A percentile compares a stretch with the other conserved stretches of the same genome.
These are phyloP conservation scores for Xenopus tropicalis DNA, from an alignment of 2,113 vertebrate genomes.

Conservation along the genomic window DNA sequence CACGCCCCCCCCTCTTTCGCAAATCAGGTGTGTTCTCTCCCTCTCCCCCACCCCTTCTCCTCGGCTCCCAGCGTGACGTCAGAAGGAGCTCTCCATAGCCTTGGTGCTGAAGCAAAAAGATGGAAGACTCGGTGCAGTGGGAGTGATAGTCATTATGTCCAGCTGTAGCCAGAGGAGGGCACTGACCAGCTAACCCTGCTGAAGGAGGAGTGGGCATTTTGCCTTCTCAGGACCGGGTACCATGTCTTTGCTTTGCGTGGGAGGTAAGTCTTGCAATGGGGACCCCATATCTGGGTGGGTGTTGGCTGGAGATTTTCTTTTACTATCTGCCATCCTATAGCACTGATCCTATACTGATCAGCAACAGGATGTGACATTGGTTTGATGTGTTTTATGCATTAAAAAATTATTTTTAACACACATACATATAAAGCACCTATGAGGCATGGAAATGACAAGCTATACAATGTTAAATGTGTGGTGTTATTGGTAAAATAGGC, in stretches of 20 bases:
- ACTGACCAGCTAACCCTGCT: conserved; percentile 35
- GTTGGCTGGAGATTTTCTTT: conserved; percentile 26
- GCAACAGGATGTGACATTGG: background rate
- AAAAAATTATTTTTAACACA: too few relatives aligned
- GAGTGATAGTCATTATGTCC: conserved; percentile 16
- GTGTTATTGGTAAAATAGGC: too few relatives aligned
- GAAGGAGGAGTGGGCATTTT: conserved; percentile 5
- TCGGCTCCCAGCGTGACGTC: conserved; percentile 28
- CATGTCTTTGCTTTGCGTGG: conserved; percentile 42
- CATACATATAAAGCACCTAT: too few relatives aligned
- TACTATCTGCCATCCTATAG: background rate
- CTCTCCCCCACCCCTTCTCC: conserved; percentile 5
- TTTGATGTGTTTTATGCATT: too few relatives aligned
- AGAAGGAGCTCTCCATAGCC: conserved; percentile 36
- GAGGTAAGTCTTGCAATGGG: conserved; percentile 21
- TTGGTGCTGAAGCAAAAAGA: conserved; percentile 36
- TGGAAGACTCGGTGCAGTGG: conserved; percentile 21
- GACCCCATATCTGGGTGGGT: conserved; percentile 5
- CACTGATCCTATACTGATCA: background rate
- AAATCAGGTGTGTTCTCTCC: conserved; percentile 33
- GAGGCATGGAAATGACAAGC: too few relatives aligned
- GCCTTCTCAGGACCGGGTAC: conserved; percentile 6
- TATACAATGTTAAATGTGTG: too few relatives aligned
- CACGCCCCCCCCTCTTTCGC: background rate
- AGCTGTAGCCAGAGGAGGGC: conserved; percentile 8